phyloP scores from a whole-genome alignment of 1,140 invertebrate species.

The Aphelenchoides avenae region DNA sequence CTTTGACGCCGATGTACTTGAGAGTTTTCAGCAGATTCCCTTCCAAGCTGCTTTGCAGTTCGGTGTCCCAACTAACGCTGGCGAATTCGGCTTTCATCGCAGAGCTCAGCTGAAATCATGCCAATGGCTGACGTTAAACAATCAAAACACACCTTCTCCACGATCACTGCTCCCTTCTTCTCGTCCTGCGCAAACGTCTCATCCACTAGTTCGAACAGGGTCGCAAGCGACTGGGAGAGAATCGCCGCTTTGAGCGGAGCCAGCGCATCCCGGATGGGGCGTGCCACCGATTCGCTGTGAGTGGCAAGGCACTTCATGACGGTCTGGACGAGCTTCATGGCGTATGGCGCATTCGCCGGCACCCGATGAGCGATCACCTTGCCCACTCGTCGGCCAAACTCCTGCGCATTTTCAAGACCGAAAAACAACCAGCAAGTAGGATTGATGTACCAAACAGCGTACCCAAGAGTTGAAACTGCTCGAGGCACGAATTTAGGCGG shows the following conservation, averaged over 20 bases:
- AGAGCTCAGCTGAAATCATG: conserved; percentile 41
- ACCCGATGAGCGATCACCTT: conserved; percentile 39
- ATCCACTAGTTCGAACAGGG: conserved; percentile 40
- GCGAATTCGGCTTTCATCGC: conserved; percentile 44
- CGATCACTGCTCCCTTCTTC: conserved; percentile 25
- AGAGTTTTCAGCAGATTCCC: conserved; percentile 40
- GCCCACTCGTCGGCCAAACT: conserved; percentile 41
- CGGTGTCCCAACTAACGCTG: conserved; percentile 45
- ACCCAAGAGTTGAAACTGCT: conserved; percentile 53
- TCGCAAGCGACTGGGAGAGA: conserved; percentile 43
- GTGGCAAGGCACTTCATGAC: conserved; percentile 39
- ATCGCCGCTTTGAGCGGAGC: conserved; percentile 49
- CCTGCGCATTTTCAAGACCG: conserved; percentile 42
- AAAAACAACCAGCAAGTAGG: too few species aligned
- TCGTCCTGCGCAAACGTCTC: conserved; percentile 46
- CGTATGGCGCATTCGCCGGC: conserved; percentile 39
- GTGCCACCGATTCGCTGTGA: conserved; percentile 35
- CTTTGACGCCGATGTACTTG: conserved; percentile 39
- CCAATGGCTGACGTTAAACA: too few species aligned
- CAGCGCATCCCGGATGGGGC: conserved; percentile 41
- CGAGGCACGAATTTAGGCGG: conserved; percentile 43
- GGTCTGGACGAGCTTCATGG: conserved; percentile 46
- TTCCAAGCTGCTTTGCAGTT: conserved; percentile 42
- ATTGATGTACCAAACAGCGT: too few species aligned
- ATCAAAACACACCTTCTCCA: conserved; percentile 47